Conservation (phyloP, 2,797 vertebrate genomes). For the Mionectes olivaceus region DNA sequence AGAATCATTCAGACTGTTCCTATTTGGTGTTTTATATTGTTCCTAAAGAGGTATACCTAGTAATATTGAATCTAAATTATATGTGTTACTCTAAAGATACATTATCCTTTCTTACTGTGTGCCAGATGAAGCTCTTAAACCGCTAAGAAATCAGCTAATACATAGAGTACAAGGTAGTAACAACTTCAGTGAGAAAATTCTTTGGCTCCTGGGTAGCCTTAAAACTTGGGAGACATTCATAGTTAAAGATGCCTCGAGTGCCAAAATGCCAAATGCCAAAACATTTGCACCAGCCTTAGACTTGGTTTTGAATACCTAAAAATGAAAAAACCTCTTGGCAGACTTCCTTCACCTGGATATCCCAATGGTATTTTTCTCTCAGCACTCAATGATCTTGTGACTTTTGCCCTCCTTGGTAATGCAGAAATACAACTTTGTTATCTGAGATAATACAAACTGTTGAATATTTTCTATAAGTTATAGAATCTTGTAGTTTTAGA, state of each 20-base stretch:
- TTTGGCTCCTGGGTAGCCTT: not conserved
- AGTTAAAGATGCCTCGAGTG: not conserved
- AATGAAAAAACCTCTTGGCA: not conserved
- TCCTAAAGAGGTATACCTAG: not conserved
- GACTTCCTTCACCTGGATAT: not conserved
- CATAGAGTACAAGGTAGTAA: not conserved
- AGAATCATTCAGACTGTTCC: not conserved
- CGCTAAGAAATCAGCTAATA: not conserved
- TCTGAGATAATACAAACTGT: not conserved
- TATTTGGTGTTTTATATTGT: not conserved
- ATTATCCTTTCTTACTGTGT: not conserved
- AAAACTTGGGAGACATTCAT: not conserved
- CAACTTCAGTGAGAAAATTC: not conserved
- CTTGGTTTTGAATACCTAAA: not conserved
- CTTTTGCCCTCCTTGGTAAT: not conserved
- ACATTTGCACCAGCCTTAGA: not conserved
- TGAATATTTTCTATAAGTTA: not conserved
- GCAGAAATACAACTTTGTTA: not conserved
- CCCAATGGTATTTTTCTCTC: not conserved
- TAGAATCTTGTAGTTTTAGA: not conserved
- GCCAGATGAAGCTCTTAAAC: not conserved
- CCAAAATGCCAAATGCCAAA: not conserved
- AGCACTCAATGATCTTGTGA: not conserved
- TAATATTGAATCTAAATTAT: not conserved
- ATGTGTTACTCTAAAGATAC: not conserved